phyloP scores from a whole-genome alignment of 2,888 invertebrate genomes.

The Sesia bembeciformis region DNA sequence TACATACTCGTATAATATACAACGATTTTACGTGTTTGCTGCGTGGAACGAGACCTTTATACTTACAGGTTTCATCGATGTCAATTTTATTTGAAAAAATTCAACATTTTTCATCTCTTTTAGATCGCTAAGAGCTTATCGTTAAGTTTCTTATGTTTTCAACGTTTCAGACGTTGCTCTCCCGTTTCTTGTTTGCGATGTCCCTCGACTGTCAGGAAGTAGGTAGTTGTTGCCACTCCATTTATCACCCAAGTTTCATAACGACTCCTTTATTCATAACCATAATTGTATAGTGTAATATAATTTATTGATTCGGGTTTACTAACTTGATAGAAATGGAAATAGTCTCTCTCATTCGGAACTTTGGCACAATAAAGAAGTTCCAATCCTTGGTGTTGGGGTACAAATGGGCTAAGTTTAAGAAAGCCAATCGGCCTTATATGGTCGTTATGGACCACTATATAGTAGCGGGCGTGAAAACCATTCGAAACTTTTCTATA shows the following conservation, averaged over 20 bases:
- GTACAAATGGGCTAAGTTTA: conserved; percentile 71
- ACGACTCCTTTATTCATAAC: conserved; percentile 17
- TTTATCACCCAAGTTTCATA: conserved; percentile 42
- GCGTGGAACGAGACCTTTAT: no score
- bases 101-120: no score
- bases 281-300: conserved; percentile 7
- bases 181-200: neutral
- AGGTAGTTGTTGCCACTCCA: conserved; percentile 24
- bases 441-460: conserved; percentile 67
- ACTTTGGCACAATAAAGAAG: conserved; percentile 66
- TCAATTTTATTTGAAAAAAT: no score
- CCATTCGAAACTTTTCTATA: conserved; percentile 59
- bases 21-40: no score
- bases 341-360: conserved; percentile 55
- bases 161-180: no score
- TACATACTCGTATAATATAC: no score
- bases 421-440: conserved; percentile 72
- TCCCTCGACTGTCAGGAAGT: conserved; percentile 19
- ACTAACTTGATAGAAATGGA: conserved; percentile 60
- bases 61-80: no score
- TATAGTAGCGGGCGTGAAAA: conserved; percentile 55
- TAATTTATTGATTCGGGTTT: conserved; percentile 47
- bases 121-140: no score
- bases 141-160: no score
- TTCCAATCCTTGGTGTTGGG: conserved; percentile 54